Percentiles rank a stretch among this genome's conserved stretches.
phyloP scores from a whole-genome alignment of 2,113 vertebrate genomes.

The Motacilla alba region DNA sequence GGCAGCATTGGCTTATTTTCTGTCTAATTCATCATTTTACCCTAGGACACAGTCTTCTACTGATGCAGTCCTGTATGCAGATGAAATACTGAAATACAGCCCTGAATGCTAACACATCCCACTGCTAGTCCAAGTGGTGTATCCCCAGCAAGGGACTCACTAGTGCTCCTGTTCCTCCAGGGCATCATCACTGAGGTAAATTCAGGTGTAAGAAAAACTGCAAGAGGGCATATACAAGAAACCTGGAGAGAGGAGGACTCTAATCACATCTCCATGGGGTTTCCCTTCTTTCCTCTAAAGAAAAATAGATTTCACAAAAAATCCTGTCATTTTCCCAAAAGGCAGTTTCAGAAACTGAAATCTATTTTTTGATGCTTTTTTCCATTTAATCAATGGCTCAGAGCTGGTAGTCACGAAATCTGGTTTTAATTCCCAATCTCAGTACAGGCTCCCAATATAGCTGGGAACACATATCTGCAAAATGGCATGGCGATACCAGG shows the following conservation, averaged over 20 bases:
- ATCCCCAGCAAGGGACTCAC: neutral
- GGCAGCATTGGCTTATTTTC: neutral
- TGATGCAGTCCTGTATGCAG: neutral
- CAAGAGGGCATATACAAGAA: neutral
- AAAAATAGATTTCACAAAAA: neutral
- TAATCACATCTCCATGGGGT: neutral
- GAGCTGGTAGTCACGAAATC: neutral
- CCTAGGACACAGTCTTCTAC: neutral
- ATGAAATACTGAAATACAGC: neutral
- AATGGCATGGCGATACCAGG: rapidly evolving
- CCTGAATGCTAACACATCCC: neutral
- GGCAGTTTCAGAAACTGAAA: neutral
- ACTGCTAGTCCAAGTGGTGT: neutral
- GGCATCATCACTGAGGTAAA: neutral
- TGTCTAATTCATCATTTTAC: neutral
- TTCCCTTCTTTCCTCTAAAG: neutral
- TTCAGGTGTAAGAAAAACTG: neutral
- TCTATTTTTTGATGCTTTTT: neutral
- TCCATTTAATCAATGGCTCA: neutral
- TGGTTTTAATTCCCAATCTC: neutral
- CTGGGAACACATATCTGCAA: neutral
- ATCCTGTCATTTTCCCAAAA: neutral
- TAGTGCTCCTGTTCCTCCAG: neutral
- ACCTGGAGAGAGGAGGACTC: neutral
- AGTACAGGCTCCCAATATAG: neutral